Evolutionary conservation across 2,888 invertebrate species (phyloP).

Genomic region (Lasioglossum vierecki): DNA sequence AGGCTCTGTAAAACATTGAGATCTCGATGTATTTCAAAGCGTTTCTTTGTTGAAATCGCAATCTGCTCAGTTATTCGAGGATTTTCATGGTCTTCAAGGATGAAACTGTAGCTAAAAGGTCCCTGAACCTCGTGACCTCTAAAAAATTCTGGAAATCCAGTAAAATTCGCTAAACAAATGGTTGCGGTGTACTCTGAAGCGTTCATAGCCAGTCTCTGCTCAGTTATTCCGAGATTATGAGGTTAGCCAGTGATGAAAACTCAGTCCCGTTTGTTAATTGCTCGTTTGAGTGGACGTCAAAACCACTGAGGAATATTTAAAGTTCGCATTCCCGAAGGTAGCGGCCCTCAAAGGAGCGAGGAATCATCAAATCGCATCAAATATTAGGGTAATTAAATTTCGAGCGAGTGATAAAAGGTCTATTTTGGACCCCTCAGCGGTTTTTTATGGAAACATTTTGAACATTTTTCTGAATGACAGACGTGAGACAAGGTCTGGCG

Average conservation of each 20-base stretch:
- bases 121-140: not conserved
- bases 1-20: not conserved
- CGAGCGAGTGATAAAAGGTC: not conserved
- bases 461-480: not conserved
- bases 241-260: not conserved
- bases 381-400: not conserved
- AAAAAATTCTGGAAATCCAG: not conserved
- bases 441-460: not conserved
- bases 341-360: not conserved
- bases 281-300: not conserved
- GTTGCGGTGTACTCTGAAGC: not conserved
- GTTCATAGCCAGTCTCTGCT: not conserved
- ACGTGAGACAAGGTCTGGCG: not conserved
- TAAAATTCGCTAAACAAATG: not conserved
- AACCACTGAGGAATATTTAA: slow-evolving; percentile 1
- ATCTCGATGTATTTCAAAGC: too few species aligned
- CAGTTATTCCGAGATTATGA: not conserved
- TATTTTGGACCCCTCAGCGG: not conserved
- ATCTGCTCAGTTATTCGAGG: not conserved
- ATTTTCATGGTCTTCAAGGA: not conserved
- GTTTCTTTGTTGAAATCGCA: not conserved
- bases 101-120: not conserved
- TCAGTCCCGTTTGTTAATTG: not conserved
- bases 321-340: not conserved
- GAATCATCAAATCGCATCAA: not conserved